phyloP scores from a whole-genome alignment of 1,140 invertebrate species.

The Drosophila chauvacae region DNA sequence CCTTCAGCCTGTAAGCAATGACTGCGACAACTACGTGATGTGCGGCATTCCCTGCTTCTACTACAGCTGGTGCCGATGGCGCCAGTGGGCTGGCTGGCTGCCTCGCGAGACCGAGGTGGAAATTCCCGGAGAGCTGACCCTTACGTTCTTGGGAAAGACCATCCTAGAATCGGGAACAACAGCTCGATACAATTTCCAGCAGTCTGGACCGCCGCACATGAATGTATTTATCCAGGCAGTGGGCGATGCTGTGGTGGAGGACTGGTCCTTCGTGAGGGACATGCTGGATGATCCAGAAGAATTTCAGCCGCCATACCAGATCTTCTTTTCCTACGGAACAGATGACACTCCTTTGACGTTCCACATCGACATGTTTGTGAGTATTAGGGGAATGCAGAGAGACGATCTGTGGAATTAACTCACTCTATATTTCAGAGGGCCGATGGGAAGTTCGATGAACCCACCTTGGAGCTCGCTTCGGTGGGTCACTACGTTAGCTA shows the following conservation, averaged over 20 bases:
- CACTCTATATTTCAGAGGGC: slow-evolving; percentile 84
- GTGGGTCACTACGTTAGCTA: slow-evolving; percentile 47
- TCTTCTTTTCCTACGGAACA: slow-evolving; percentile 88
- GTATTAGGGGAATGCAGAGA: neutral
- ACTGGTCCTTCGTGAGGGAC: slow-evolving; percentile 87
- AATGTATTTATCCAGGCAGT: slow-evolving; percentile 89
- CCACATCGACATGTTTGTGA: slow-evolving; percentile 87
- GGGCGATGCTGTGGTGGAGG: slow-evolving; percentile 85
- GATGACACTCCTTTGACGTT: slow-evolving; percentile 87
- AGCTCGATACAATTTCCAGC: slow-evolving; percentile 53
- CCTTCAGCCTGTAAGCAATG: slow-evolving; percentile 85
- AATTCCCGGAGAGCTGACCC: slow-evolving; percentile 33
- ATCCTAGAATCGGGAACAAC: slow-evolving; percentile 19
- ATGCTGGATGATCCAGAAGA: slow-evolving; percentile 85
- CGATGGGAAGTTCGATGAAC: slow-evolving; percentile 60
- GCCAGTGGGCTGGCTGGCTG: slow-evolving; percentile 52
- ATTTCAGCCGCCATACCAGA: slow-evolving; percentile 87
- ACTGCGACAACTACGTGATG: slow-evolving; percentile 88
- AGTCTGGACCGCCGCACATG: slow-evolving; percentile 89
- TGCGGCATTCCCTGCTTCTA: slow-evolving; percentile 91
- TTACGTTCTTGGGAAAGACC: slow-evolving; percentile 61
- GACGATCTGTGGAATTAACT: neutral
- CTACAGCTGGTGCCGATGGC: slow-evolving; percentile 82
- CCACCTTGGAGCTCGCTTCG: slow-evolving; percentile 44
- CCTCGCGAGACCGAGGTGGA: slow-evolving; percentile 45